Conservation (phyloP, 1,140 invertebrate species). For the Caenorhabditis inopinata region DNA sequence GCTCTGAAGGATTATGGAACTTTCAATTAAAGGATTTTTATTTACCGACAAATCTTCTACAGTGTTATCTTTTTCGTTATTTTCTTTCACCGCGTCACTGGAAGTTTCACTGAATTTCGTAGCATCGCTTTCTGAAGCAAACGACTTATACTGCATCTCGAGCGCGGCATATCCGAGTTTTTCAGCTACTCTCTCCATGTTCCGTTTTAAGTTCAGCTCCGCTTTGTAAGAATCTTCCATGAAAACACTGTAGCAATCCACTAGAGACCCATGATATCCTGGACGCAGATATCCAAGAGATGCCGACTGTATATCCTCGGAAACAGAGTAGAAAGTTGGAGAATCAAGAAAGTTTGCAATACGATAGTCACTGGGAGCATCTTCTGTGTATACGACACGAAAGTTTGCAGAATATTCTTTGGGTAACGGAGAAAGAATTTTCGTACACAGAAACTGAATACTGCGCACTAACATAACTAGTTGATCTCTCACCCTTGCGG, state of each 20-base stretch:
- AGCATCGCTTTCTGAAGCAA: neutral
- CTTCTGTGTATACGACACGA: neutral
- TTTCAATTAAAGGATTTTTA: no score
- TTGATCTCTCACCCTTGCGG: neutral
- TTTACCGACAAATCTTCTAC: no score
- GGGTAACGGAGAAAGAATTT: neutral
- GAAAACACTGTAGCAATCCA: neutral
- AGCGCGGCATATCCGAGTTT: neutral
- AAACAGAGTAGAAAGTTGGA: neutral
- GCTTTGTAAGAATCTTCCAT: neutral
- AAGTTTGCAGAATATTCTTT: neutral
- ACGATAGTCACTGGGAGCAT: neutral
- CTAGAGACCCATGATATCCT: neutral
- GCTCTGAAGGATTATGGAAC: no score
- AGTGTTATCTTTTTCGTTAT: no score
- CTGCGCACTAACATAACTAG: neutral
- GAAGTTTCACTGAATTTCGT: neutral
- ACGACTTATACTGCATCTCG: neutral
- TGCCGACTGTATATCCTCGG: neutral
- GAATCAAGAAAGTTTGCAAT: neutral
- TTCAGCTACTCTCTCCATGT: neutral
- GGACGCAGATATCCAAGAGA: neutral
- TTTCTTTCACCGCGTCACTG: neutral
- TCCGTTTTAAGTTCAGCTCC: neutral
- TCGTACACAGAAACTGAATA: neutral